Base-by-base conservation (phyloP, 1,140 invertebrate species). In the Sipha flava region DNA sequence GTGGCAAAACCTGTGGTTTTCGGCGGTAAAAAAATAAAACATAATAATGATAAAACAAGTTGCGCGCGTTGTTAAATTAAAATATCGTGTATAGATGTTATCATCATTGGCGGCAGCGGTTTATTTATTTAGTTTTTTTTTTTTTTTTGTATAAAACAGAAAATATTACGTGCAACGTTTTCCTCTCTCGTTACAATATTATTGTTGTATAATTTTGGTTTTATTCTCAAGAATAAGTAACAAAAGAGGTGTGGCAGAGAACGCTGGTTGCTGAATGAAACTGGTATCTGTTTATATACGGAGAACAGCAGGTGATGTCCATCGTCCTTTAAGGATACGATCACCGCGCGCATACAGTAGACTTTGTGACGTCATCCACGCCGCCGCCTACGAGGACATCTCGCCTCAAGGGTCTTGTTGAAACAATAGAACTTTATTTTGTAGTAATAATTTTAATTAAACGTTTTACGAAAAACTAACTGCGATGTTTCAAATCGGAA, bases 241-340 rank as follows among this genome's bases (percentile, higher is more conserved):
- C 70, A 12, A n/a, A 52, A 54, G 73, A 77, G 52, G 73, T 77
- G 73, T 77, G 73, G 31, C 34, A 37, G 21, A 2, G 31, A 77
- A 70, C 40, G 62, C 31, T 4, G 21, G 23, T 40, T 59, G 47
- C 59, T 77, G 73, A 77, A 77, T 77, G 73, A 77, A 77, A 54
- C 47, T 40, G 66, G 66, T 70, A 47, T 47, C 64, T 21, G 66
- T 70, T 70, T 70, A 29, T 31, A 40, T 21, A 45, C 68, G 43
- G 7, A 29, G 14, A 45, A 29, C 40, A 70, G 34, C 73, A 40
- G 47, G 73, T 23, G 73, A 57, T 59, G 73, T 59, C 47, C 73
- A n/a, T 54, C 49, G n/a, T 59, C 73, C 73, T 77, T 77, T 77
- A 37, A 26, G 73, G 73, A 77, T 77, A 77, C 49, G 52, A 77